Evolutionary conservation across 2,888 invertebrate species (phyloP).

Genomic region (Rhorus exstirpatorius): DNA sequence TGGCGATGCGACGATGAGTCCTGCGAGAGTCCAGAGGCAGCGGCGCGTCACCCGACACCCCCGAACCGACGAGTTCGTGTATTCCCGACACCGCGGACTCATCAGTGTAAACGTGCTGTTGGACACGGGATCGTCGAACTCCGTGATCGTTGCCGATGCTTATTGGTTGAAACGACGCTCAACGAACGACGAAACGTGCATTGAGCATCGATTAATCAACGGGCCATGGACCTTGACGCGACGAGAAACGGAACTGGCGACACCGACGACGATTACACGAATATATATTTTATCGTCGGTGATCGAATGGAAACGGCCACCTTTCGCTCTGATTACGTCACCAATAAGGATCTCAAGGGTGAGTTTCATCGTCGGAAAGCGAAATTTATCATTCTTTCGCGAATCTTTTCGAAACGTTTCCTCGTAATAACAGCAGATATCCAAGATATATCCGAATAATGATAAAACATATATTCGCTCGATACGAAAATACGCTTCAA

Average conservation of each 20-base stretch:
- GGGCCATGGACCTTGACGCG: slow-evolving; percentile 84
- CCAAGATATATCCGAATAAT: too few relatives aligned
- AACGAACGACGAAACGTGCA: slow-evolving; percentile 45
- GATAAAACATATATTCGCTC: too few relatives aligned
- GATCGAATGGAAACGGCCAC: slow-evolving; percentile 81
- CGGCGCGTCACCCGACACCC: slow-evolving; percentile 82
- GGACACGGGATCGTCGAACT: slow-evolving; percentile 44
- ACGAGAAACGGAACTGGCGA: slow-evolving; percentile 82
- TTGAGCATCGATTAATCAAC: slow-evolving; percentile 69
- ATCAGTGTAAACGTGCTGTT: slow-evolving; percentile 45
- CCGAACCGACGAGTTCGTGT: slow-evolving; percentile 67
- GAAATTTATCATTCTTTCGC: background rate
- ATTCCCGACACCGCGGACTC: slow-evolving; percentile 49
- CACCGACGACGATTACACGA: slow-evolving; percentile 80
- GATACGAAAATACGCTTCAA: too few relatives aligned
- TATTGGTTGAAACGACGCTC: slow-evolving; percentile 49
- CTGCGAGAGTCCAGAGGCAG: slow-evolving; percentile 79
- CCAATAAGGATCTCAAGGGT: slow-evolving; percentile 84
- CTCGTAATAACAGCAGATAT: background rate
- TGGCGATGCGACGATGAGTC: slow-evolving; percentile 86
- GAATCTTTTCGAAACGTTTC: background rate
- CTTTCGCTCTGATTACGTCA: slow-evolving; percentile 82
- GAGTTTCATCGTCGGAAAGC: slow-evolving; percentile 54
- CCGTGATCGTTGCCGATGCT: slow-evolving; percentile 48
- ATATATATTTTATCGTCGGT: slow-evolving; percentile 82